A percentile compares a stretch with the other conserved stretches of the same genome.
Evolutionary conservation across 2,797 vertebrate species (phyloP).

Genomic region (Xenopus petersii): DNA sequence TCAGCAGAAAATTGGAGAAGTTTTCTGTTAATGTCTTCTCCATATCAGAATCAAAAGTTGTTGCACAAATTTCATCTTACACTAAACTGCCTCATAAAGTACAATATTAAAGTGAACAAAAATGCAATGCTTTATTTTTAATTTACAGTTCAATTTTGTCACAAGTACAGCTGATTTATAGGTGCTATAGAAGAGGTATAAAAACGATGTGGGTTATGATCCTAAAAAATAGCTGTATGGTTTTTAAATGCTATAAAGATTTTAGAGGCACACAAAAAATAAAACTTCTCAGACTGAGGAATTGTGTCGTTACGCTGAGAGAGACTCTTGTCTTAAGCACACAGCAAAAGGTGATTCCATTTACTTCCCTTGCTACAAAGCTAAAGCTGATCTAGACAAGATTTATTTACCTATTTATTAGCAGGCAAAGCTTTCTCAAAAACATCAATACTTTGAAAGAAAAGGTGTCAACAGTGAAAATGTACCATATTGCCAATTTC

Average conservation of each 20-base stretch:
- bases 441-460: slow-evolving; percentile 11
- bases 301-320: background rate
- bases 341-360: background rate
- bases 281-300: background rate
- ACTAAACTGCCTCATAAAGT: background rate
- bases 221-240: slow-evolving; percentile 2
- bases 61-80: background rate
- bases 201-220: background rate
- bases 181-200: background rate
- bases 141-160: background rate
- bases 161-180: slow-evolving; percentile 5
- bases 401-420: slow-evolving; percentile 15
- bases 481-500: background rate
- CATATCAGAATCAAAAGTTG: background rate
- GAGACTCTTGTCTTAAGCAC: background rate
- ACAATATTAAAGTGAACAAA: background rate
- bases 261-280: slow-evolving; percentile 11
- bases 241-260: slow-evolving; percentile 20
- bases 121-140: background rate
- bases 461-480: background rate
- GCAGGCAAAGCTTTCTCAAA: slow-evolving; percentile 1
- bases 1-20: too few relatives aligned
- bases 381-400: slow-evolving; percentile 4
- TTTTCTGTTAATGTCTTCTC: background rate
- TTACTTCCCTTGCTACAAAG: slow-evolving; percentile 3